phyloP scores from a whole-genome alignment of 2,797 vertebrate species.

The Schizopygopsis malacanthus region DNA sequence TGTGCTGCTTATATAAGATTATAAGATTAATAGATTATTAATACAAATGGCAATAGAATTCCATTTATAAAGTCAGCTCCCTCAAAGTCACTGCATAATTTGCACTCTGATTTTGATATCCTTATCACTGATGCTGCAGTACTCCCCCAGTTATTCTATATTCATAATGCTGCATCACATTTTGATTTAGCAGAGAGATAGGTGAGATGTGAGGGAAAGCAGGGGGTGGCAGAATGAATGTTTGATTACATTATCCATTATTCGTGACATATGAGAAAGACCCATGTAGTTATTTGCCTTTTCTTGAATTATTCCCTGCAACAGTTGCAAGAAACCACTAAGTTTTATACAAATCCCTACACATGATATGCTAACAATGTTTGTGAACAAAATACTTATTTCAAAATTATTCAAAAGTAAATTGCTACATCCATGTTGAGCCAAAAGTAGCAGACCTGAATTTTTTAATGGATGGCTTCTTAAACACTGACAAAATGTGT shows the following conservation, averaged over 20 bases:
- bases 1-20: neutral
- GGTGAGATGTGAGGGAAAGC: conserved; percentile 1
- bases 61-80: neutral
- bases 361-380: neutral
- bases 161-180: conserved; percentile 41
- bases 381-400: neutral
- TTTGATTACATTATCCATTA: conserved; percentile 8
- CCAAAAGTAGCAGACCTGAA: neutral
- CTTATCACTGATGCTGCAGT: neutral
- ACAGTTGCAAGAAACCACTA: neutral
- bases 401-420: neutral
- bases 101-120: neutral
- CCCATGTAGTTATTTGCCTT: neutral
- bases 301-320: neutral
- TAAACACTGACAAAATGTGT: neutral
- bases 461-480: neutral
- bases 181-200: conserved; percentile 15
- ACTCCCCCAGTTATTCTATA: conserved; percentile 3
- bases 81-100: conserved; percentile 1
- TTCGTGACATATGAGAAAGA: neutral
- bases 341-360: neutral
- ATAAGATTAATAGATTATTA: neutral
- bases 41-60: neutral
- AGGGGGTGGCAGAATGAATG: neutral
- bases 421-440: neutral